phyloP scores from a whole-genome alignment of 2,888 invertebrate species.

The Sarcophaga caerulescens region DNA sequence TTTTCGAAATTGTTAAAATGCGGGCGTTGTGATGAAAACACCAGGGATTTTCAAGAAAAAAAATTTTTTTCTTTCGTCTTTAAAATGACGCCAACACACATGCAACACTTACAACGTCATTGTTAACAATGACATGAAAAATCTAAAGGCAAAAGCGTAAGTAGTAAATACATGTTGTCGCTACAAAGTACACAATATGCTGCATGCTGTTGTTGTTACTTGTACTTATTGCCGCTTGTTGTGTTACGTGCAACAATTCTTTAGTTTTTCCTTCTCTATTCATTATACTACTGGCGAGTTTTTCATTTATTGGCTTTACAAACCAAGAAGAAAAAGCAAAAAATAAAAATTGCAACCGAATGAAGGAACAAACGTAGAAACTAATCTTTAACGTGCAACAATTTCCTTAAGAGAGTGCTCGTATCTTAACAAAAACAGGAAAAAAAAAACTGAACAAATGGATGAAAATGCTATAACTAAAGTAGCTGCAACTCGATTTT shows the following conservation, averaged over 20 bases:
- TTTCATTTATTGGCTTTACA: conserved; percentile 38
- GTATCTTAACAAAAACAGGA: conserved; percentile 5
- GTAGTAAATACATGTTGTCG: conserved; percentile 49
- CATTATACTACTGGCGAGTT: not conserved
- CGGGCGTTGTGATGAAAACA: conserved; percentile 67
- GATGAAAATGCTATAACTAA: conserved; percentile 56
- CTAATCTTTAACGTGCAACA: conserved; percentile 68
- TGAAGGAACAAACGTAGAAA: conserved; percentile 5
- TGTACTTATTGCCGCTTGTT: conserved; percentile 44
- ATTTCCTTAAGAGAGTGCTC: conserved; percentile 49
- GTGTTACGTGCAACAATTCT: conserved; percentile 63
- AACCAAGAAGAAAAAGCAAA: not conserved
- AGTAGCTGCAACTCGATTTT: conserved; percentile 58
- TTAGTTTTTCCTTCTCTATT: conserved; percentile 7
- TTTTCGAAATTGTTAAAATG: conserved; percentile 56
- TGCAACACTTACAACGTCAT: conserved; percentile 36
- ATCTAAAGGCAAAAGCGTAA: conserved; percentile 30
- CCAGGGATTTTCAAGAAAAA: conserved; percentile 52
- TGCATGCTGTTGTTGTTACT: not conserved
- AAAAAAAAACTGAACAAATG: conserved; percentile 26
- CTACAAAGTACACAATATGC: conserved; percentile 46
- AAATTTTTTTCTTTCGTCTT: not conserved
- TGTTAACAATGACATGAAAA: conserved; percentile 5
- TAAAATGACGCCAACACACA: conserved; percentile 59
- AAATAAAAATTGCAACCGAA: too few relatives aligned